A percentile compares a stretch with the other conserved stretches of the same genome.
phyloP scores from a whole-genome alignment of 2,888 invertebrate genomes.

The Lasioglossum calceatum region DNA sequence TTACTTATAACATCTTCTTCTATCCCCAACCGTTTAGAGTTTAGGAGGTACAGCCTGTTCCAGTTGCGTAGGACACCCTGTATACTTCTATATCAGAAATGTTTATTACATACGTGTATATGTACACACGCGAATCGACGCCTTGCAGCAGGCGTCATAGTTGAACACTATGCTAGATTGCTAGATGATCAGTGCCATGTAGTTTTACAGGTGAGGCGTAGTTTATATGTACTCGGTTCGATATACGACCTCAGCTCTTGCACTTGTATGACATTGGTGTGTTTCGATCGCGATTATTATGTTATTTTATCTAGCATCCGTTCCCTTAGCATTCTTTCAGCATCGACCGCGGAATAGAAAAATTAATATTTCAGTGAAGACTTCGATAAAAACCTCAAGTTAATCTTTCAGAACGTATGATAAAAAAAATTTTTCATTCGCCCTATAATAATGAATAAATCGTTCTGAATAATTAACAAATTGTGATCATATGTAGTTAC shows the following conservation, averaged over 20 bases:
- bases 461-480: neutral
- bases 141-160: conserved; percentile 16
- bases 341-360: too few relatives aligned
- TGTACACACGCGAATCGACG: conserved; percentile 28
- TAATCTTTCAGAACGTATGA: neutral
- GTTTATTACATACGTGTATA: conserved; percentile 12
- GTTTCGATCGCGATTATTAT: conserved; percentile 33
- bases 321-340: neutral
- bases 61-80: too few relatives aligned
- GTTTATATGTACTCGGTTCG: conserved; percentile 31
- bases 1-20: too few relatives aligned
- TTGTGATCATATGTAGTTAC: too few relatives aligned
- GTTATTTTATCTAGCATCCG: conserved; percentile 11
- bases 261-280: conserved; percentile 29
- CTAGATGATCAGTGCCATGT: conserved; percentile 23
- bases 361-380: neutral
- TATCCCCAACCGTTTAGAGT: too few relatives aligned
- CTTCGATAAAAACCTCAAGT: neutral
- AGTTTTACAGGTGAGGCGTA: conserved; percentile 38
- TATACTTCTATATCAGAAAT: conserved; percentile 45
- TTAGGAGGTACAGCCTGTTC: too few relatives aligned
- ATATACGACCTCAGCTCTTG: conserved; percentile 63
- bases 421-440: neutral
- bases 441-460: neutral
- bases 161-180: conserved; percentile 1